Evolutionary conservation across 2,888 invertebrate species (phyloP).

Genomic region (Drosophila prostipennis): DNA sequence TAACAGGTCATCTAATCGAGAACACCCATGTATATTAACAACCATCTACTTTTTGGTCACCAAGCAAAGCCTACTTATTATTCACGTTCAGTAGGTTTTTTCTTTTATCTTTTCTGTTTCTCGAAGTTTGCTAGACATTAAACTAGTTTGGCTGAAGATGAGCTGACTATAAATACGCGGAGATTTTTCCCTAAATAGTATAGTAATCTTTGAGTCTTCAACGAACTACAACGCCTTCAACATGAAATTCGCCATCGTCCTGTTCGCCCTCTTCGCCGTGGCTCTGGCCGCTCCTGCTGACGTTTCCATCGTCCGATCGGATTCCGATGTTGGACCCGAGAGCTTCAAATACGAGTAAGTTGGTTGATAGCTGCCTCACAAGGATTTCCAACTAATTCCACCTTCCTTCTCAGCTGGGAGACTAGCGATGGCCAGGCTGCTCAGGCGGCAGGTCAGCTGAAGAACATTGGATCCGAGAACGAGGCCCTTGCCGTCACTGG

Average conservation of each 20-base stretch:
- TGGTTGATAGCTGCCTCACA: not conserved
- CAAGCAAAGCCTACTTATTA: not conserved
- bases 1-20: not conserved
- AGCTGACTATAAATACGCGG: slow-evolving; percentile 14
- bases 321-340: slow-evolving; percentile 83
- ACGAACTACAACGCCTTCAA: slow-evolving; percentile 35
- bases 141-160: slow-evolving; percentile 10
- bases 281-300: slow-evolving; percentile 64
- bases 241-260: slow-evolving; percentile 74
- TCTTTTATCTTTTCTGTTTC: not conserved
- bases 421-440: slow-evolving; percentile 77
- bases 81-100: slow-evolving; percentile 4
- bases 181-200: not conserved
- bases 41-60: not conserved
- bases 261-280: slow-evolving; percentile 72
- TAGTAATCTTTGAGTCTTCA: slow-evolving; percentile 34
- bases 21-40: not conserved
- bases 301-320: slow-evolving; percentile 12
- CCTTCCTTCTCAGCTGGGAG: slow-evolving; percentile 14
- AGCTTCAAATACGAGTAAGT: slow-evolving; percentile 83
- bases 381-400: not conserved
- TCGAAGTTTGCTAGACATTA: not conserved
- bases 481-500: slow-evolving; percentile 71
- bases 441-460: slow-evolving; percentile 40
- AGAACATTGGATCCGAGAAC: slow-evolving; percentile 80